phyloP scores from a whole-genome alignment of 1,140 invertebrate species.

The Anoplolepis gracilipes region DNA sequence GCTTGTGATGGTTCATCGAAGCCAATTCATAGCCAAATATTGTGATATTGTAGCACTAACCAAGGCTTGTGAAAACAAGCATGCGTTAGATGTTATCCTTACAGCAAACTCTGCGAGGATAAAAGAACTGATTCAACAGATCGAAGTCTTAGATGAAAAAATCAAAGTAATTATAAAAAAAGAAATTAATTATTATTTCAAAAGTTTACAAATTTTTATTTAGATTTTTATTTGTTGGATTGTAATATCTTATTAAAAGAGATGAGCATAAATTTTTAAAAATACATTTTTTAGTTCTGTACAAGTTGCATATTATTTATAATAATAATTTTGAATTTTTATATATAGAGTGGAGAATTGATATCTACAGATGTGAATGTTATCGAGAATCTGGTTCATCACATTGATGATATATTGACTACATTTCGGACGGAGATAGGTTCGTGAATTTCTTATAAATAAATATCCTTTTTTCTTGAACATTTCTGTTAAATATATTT shows the following conservation, averaged over 20 bases:
- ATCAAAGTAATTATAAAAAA: conserved; percentile 79
- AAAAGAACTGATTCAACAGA: conserved; percentile 78
- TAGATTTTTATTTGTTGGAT: conserved; percentile 31
- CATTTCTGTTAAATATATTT: conserved; percentile 36
- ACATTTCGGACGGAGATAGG: conserved; percentile 84
- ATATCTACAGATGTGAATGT: conserved; percentile 70
- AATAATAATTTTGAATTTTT: conserved; percentile 46
- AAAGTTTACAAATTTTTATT: background rate
- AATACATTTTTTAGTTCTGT: background rate
- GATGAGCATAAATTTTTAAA: conserved; percentile 10
- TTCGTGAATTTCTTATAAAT: conserved; percentile 81
- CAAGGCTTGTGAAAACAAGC: conserved; percentile 79
- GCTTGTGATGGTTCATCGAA: conserved; percentile 76
- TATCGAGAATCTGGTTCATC: conserved; percentile 73
- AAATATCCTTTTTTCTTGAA: conserved; percentile 74
- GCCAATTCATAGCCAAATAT: conserved; percentile 79
- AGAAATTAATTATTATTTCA: background rate
- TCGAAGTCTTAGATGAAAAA: conserved; percentile 86
- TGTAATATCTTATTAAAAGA: background rate
- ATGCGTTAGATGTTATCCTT: conserved; percentile 74
- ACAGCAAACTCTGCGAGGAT: conserved; percentile 77
- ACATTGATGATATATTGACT: conserved; percentile 74
- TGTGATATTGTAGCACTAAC: conserved; percentile 79
- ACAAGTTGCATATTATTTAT: background rate
- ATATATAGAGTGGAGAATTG: conserved; percentile 77